Conservation (phyloP, 2,797 vertebrate species). For the Myripristis murdjan region DNA sequence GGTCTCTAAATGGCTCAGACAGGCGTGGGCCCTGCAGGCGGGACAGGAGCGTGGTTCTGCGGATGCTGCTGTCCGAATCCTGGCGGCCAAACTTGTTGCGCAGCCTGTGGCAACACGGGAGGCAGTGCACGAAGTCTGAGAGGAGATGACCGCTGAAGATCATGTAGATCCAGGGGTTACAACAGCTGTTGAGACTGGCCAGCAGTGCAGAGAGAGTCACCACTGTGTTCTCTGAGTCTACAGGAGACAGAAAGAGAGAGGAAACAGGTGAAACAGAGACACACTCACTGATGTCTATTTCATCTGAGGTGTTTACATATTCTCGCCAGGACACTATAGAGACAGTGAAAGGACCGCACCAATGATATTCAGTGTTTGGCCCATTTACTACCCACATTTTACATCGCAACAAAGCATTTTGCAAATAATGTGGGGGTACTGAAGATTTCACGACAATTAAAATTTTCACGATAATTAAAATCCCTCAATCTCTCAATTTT, state of each 20-base stretch:
- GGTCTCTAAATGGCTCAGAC: constrained; percentile 86
- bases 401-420: no score
- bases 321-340: constrained; percentile 3
- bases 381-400: no score
- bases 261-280: constrained; percentile 1
- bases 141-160: constrained; percentile 95
- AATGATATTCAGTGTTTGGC: no score
- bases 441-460: no score
- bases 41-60: constrained; percentile 90
- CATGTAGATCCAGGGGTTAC: constrained; percentile 99
- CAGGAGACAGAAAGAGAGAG: not conserved
- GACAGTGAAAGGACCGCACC: no score
- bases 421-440: no score
- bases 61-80: constrained; percentile 91
- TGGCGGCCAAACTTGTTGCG: constrained; percentile 81
- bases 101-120: constrained; percentile 87
- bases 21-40: constrained; percentile 85
- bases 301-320: constrained; percentile 9
- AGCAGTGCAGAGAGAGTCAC: constrained; percentile 91
- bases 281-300: not conserved
- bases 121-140: constrained; percentile 87
- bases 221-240: constrained; percentile 91
- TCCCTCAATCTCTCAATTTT: no score
- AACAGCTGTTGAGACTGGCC: constrained; percentile 96
- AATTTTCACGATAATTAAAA: no score